phyloP scores from a whole-genome alignment of 2,797 vertebrate genomes.

The Vultur gryphus region DNA sequence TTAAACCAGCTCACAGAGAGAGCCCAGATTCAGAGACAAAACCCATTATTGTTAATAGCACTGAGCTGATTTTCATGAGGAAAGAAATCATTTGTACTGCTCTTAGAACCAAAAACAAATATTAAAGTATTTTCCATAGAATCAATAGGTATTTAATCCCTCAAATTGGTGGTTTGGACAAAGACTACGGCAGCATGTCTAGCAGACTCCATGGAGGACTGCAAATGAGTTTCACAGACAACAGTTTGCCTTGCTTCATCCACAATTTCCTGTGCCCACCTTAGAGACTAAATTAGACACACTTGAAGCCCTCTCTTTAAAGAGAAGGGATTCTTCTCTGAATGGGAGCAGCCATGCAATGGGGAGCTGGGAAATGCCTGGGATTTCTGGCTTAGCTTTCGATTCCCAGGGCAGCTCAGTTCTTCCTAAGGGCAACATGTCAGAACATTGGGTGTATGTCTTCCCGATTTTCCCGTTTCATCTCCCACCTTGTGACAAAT shows the following conservation, averaged over 20 bases:
- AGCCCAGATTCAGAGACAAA: neutral
- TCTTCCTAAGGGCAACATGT: neutral
- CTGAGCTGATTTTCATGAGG: neutral
- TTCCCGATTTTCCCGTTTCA: neutral
- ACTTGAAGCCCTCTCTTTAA: conserved; percentile 28
- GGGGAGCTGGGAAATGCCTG: conserved; percentile 45
- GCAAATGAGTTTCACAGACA: conserved; percentile 6
- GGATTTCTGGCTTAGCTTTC: conserved; percentile 11
- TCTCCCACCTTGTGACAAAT: neutral
- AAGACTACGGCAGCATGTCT: neutral
- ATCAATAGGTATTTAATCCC: neutral
- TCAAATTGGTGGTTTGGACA: neutral
- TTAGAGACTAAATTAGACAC: conserved; percentile 4
- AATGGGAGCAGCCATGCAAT: conserved; percentile 80
- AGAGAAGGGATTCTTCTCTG: conserved; percentile 64
- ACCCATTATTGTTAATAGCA: neutral
- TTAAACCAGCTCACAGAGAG: neutral
- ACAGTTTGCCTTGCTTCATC: neutral
- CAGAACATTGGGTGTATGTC: neutral
- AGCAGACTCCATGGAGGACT: neutral
- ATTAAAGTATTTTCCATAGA: neutral
- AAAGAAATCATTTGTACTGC: neutral
- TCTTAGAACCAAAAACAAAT: neutral
- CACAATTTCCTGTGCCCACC: conserved; percentile 33
- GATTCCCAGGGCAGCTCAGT: neutral